Conservation (phyloP, 2,113 vertebrate genomes). For the Psilopsiagon aymara region DNA sequence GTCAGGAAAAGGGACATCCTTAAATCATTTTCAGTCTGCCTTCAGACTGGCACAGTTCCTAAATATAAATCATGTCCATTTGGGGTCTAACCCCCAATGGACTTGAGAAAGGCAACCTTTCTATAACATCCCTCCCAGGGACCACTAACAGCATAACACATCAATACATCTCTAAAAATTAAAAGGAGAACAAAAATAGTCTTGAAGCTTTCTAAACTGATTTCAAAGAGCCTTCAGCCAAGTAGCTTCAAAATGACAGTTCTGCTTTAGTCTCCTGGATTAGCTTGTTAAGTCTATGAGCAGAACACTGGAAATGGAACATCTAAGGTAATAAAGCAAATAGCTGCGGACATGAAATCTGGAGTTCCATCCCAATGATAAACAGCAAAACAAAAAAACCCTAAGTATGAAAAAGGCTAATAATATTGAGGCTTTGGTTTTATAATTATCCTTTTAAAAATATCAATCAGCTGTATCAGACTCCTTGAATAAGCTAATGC, state of each 20-base stretch:
- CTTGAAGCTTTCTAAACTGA: conserved; percentile 27
- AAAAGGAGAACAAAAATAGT: conserved; percentile 37
- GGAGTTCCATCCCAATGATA: background rate
- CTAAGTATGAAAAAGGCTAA: background rate
- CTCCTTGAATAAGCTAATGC: background rate
- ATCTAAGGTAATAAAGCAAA: conserved; percentile 49
- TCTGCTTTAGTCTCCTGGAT: conserved; percentile 29
- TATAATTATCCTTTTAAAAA: background rate
- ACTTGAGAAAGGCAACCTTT: background rate
- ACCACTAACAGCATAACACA: background rate
- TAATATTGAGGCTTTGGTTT: background rate
- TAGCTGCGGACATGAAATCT: background rate
- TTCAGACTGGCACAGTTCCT: background rate
- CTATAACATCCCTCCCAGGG: background rate
- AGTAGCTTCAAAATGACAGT: conserved; percentile 48
- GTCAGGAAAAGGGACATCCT: background rate
- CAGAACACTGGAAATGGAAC: conserved; percentile 28
- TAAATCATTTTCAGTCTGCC: background rate
- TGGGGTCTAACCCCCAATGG: background rate
- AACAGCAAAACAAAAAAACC: background rate
- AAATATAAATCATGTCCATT: background rate
- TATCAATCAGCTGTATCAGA: background rate
- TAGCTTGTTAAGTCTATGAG: conserved; percentile 2
- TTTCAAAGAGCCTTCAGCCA: conserved; percentile 55
- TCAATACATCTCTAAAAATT: conserved; percentile 14